Base-by-base conservation (phyloP, 2,888 invertebrate genomes). In the Mesoligia furuncula region DNA sequence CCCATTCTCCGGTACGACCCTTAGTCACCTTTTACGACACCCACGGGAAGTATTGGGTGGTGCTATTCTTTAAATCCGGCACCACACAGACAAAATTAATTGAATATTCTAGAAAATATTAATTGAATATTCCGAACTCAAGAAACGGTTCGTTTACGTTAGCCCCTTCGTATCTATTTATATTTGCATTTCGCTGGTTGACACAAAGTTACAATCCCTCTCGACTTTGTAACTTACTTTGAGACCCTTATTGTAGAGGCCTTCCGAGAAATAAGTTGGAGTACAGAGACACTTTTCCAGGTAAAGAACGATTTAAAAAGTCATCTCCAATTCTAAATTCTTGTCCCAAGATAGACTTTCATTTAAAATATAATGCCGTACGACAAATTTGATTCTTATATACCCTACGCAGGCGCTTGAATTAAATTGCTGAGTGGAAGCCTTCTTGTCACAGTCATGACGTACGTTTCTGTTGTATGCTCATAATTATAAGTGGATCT, bases 101-200 rank as follows among this genome's bases (percentile, higher is more conserved):
- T n/a, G n/a, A n/a, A n/a, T n/a, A n/a, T n/a, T n/a, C n/a, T n/a
- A n/a, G n/a, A n/a, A n/a, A n/a, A n/a, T n/a, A n/a, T n/a, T n/a
- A n/a, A 36, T 1, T 20, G 2, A n/a, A 71, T 27, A 59, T 59
- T 15, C 15, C 7, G 27, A 27, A 39, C 51, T 39, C n/a, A 39
- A 45, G 75, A 24, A 62, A 65, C 73, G 79, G 79, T 86, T 86
- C 74, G 84, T 86, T 86, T 83, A 86, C 71, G 86, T 51, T 61
- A 31, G 17, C 7, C 67, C 62, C 62, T 73, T 83, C 45, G 45
- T 61, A 51, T 70, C 62, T 86, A 71, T 86, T 75, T 83, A 86
- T 75, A 73, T 86, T 86, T 71, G 74, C 73, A 9, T 68, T 74
- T 51, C 57, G 17, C 31, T 54, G 42, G 71, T 72, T 27, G 66